phyloP scores from a whole-genome alignment of 1,140 invertebrate genomes.

The Druon quercuslanigerum region DNA sequence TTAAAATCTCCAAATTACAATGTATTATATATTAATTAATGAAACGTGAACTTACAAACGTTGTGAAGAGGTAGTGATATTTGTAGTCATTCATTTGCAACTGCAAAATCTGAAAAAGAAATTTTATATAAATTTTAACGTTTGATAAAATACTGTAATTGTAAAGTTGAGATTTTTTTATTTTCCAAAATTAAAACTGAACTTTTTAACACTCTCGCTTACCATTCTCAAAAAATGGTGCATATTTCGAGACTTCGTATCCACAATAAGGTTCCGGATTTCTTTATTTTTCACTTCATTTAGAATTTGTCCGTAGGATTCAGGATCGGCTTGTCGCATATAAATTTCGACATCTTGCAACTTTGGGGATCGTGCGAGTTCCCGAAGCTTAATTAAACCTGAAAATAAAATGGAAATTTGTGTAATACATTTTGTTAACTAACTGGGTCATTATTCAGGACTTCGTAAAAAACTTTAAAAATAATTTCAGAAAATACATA shows the following conservation, averaged over 20 bases:
- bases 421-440: neutral
- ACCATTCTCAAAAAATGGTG: constrained; percentile 79
- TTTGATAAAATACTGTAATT: constrained; percentile 6
- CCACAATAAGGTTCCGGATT: constrained; percentile 79
- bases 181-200: constrained; percentile 49
- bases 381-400: constrained; percentile 79
- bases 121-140: constrained; percentile 41
- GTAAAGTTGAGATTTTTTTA: neutral
- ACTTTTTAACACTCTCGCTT: constrained; percentile 49
- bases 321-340: constrained; percentile 77
- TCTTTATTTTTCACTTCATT: constrained; percentile 79
- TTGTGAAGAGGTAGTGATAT: constrained; percentile 83
- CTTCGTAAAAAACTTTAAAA: too few species aligned
- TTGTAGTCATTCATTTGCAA: constrained; percentile 84
- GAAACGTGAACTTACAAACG: constrained; percentile 78
- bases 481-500: too few species aligned
- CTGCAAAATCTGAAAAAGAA: constrained; percentile 77
- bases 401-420: constrained; percentile 53
- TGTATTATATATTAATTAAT: neutral
- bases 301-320: constrained; percentile 78
- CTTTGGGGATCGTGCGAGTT: constrained; percentile 72
- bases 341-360: constrained; percentile 76
- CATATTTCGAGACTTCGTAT: constrained; percentile 78
- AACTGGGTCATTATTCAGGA: too few species aligned
- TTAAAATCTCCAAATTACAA: constrained; percentile 33